Percentiles rank a stretch among this genome's conserved stretches.
phyloP scores from a whole-genome alignment of 2,113 vertebrate species.

The Chiloscyllium plagiosum region DNA sequence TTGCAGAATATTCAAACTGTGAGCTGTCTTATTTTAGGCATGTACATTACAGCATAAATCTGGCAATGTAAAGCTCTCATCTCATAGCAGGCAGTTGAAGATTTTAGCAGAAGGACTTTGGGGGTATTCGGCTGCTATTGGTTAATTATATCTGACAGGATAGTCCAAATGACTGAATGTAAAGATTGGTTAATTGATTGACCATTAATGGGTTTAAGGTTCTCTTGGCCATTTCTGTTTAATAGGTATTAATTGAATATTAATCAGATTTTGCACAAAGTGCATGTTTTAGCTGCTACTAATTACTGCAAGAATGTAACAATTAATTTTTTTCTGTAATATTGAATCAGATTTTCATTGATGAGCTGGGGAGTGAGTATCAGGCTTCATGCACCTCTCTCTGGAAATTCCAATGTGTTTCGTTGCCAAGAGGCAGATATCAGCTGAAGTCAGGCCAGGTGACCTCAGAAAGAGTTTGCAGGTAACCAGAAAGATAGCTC shows the following conservation, averaged over 20 bases:
- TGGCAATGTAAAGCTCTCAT: not conserved
- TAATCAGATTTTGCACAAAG: conserved; percentile 21
- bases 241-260: conserved; percentile 10
- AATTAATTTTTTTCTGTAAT: not conserved
- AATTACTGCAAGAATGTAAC: not conserved
- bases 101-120: not conserved
- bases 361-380: too few species aligned
- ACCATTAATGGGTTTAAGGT: not conserved
- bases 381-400: too few species aligned
- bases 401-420: too few species aligned
- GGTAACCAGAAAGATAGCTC: too few species aligned
- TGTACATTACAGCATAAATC: not conserved
- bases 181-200: not conserved
- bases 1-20: conserved; percentile 2
- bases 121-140: not conserved
- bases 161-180: not conserved
- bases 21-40: not conserved
- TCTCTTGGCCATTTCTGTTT: not conserved
- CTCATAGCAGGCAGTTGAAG: not conserved
- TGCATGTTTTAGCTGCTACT: conserved; percentile 16
- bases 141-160: not conserved
- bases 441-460: too few species aligned
- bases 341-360: too few species aligned
- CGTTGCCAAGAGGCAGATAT: too few species aligned
- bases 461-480: too few species aligned